Conservation (phyloP, 2,113 vertebrate genomes). For the Pseudolaguvia tuberculata region DNA sequence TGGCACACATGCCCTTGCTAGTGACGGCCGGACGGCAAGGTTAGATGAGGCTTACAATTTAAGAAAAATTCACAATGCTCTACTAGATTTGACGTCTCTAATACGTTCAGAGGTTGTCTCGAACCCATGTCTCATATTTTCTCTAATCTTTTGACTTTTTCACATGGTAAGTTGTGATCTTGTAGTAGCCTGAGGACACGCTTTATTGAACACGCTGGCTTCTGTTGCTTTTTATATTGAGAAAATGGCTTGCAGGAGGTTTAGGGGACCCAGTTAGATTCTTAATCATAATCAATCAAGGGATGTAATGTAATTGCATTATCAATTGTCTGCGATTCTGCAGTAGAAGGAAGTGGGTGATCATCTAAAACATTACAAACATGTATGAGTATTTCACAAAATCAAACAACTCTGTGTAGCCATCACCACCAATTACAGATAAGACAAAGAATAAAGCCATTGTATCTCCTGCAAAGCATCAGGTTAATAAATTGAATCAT, state of each 20-base stretch:
- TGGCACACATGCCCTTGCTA: not conserved
- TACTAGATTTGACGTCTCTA: not conserved
- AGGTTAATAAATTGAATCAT: not conserved
- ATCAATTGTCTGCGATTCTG: not conserved
- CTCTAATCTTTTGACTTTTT: conserved; percentile 20
- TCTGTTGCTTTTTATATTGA: not conserved
- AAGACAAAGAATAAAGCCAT: not conserved
- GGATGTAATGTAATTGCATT: not conserved
- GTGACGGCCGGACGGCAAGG: conserved; percentile 29
- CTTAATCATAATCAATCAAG: not conserved
- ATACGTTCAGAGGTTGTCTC: not conserved
- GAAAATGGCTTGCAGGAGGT: not conserved
- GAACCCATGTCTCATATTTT: not conserved
- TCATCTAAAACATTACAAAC: too few species aligned
- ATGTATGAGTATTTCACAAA: not conserved
- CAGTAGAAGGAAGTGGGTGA: too few species aligned
- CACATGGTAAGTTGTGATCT: not conserved
- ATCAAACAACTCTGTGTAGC: not conserved
- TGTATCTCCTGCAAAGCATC: not conserved
- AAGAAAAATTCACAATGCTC: not conserved
- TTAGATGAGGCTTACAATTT: conserved; percentile 35
- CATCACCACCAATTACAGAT: not conserved
- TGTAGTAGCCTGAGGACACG: not conserved
- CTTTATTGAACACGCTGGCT: not conserved
- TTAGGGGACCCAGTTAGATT: not conserved